phyloP scores from a whole-genome alignment of 30 jellyfish, hydroid and myxozoan genomes.

The Nemopilema nomurai region DNA sequence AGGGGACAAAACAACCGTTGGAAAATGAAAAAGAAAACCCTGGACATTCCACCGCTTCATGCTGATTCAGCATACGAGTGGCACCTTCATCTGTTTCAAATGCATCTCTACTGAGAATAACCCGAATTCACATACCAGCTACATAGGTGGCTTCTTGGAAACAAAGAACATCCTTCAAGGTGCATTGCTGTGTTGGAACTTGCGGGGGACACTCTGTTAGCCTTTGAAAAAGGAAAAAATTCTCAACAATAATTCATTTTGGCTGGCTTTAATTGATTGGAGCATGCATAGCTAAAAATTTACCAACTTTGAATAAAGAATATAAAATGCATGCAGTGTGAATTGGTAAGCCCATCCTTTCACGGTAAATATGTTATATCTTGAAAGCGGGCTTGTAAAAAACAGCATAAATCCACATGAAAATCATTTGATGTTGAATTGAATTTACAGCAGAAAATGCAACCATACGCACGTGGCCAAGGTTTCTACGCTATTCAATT shows the following conservation, averaged over 20 bases:
- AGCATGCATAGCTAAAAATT: not conserved
- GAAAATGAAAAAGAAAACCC: too few species aligned
- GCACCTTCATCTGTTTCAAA: not conserved
- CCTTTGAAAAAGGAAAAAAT: constrained; percentile 22
- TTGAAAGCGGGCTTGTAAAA: too few species aligned
- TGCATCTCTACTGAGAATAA: too few species aligned
- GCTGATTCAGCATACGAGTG: not conserved
- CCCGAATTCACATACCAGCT: constrained; percentile 60
- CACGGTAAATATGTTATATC: too few species aligned
- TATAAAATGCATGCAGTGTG: not conserved
- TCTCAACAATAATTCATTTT: too few species aligned
- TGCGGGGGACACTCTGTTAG: constrained; percentile 75
- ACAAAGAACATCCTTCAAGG: constrained; percentile 35
- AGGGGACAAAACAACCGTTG: too few species aligned
- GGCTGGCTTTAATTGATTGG: not conserved
- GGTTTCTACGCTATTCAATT: constrained; percentile 5
- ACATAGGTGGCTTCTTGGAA: constrained; percentile 58
- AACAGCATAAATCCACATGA: too few species aligned
- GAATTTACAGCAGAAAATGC: not conserved
- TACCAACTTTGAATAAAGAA: too few species aligned
- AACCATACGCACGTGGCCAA: constrained; percentile 20
- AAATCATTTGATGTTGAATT: too few species aligned
- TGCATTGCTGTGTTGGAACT: constrained; percentile 37
- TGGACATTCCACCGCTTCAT: too few species aligned
- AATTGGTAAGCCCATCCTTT: too few species aligned